Evolutionary conservation across 2,113 vertebrate species (phyloP).

Genomic region (Myiozetetes cayanensis): DNA sequence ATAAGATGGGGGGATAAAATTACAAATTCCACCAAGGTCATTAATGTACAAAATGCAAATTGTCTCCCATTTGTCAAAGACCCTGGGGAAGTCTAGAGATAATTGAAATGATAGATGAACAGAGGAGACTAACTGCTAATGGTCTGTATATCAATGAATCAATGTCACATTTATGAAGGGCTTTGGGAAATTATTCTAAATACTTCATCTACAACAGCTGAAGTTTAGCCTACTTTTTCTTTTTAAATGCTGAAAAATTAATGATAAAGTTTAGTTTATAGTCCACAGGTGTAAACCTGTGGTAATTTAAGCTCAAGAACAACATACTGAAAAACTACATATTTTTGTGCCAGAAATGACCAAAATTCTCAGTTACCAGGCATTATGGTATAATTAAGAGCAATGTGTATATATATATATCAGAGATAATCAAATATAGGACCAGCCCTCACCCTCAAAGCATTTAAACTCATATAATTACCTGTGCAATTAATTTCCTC

Average conservation of each 20-base stretch:
- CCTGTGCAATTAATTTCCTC: not conserved
- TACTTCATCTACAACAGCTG: conserved; percentile 61
- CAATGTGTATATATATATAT: not conserved
- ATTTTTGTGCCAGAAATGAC: not conserved
- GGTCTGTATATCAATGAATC: conserved; percentile 77
- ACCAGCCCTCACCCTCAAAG: not conserved
- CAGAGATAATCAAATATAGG: not conserved
- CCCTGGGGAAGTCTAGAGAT: conserved; percentile 72
- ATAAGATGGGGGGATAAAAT: conserved; percentile 16
- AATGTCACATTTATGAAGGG: conserved; percentile 74
- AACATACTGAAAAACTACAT: not conserved
- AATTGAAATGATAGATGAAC: conserved; percentile 81
- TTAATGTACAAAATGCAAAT: conserved; percentile 75
- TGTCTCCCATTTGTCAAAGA: conserved; percentile 75
- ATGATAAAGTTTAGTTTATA: conserved; percentile 19
- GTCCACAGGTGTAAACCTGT: not conserved
- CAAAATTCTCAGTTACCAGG: not conserved
- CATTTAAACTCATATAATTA: not conserved
- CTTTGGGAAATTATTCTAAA: conserved; percentile 72
- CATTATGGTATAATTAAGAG: not conserved
- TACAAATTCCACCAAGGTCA: conserved; percentile 72
- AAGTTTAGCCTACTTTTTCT: conserved; percentile 64
- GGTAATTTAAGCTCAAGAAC: not conserved
- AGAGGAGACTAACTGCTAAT: conserved; percentile 72
- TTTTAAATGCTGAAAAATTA: conserved; percentile 57